Evolutionary conservation across 2,797 vertebrate species (phyloP), one percentile per base, ranked within the genome.

Genomic region (Karalla daura): DNA sequence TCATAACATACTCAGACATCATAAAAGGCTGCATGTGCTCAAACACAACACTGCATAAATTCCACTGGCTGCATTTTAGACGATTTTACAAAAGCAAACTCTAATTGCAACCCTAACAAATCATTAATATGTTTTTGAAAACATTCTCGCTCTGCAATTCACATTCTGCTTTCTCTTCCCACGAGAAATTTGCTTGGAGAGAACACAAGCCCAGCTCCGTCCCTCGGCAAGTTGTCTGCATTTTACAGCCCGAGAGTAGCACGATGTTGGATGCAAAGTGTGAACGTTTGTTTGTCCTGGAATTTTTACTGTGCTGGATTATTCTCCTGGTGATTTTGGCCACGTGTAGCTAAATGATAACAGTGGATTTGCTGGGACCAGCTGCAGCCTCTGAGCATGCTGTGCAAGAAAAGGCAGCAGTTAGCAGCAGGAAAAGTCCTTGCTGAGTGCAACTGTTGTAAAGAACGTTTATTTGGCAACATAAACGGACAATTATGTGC

Each of bases 51-150:
- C 44, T 76, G 64, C 41, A 68, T 62, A 76, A 80, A 86, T 84
- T 61, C 59, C 71, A 43, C 24, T 3, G 4, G 43, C 66, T 33
- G 50, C 43, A 74, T 74, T 80, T 58, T 47, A 70, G 66, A 86
- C 71, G 80, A 83, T 85, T 83, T 63, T 20, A 68, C 4, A 2
- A 50, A 83, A 74, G 66, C 78, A 51, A 35, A 17, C 32, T 27
- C 51, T 69, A 80, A 85, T 83, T 86, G 84, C 71, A 84, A 61
- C 18, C 70, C 63, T 53, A 86, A 81, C 63, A 79, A 79, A 58
- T 76, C 62, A 58, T 84, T 81, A 74, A 75, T 74, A 49, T 56
- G 61, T 73, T 76, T 80, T 70, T 50, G 17, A 33, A 64, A 76
- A 72, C 18, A 44, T 30, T 80, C 32, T 30, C 39, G 18, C 62